Conservation (phyloP, 2,113 vertebrate genomes). For the Paramisgurnus dabryanus region DNA sequence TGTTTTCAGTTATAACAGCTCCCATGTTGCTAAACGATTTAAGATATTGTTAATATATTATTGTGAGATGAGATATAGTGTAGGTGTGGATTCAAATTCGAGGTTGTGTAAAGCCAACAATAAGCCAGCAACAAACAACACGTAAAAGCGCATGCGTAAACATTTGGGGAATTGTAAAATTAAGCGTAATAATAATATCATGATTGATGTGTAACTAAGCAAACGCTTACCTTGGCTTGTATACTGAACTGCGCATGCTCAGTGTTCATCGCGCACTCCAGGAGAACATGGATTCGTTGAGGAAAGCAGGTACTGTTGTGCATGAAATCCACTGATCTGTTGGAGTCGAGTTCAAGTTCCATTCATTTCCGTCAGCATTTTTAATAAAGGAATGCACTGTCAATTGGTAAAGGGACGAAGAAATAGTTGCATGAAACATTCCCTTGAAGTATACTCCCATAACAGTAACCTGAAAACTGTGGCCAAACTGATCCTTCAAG, state of each 20-base stretch:
- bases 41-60: neutral
- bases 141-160: conserved; percentile 6
- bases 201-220: neutral
- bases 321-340: conserved; percentile 42
- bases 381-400: conserved; percentile 76
- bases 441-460: conserved; percentile 61
- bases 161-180: neutral
- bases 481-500: conserved; percentile 59
- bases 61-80: neutral
- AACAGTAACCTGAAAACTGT: conserved; percentile 51
- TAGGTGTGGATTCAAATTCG: no score
- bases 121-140: neutral
- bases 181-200: neutral
- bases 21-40: conserved; percentile 25
- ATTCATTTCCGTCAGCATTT: conserved; percentile 65
- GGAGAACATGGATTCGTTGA: conserved; percentile 19
- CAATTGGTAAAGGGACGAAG: conserved; percentile 67
- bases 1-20: conserved; percentile 1
- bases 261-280: conserved; percentile 24
- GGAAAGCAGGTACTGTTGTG: conserved; percentile 35
- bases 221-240: conserved; percentile 40
- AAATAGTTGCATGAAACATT: conserved; percentile 60
- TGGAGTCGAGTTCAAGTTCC: conserved; percentile 57
- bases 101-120: no score
- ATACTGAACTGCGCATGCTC: conserved; percentile 18